Percentiles rank a stretch among this genome's conserved stretches.
phyloP scores from a whole-genome alignment of 2,113 vertebrate genomes.

The Manacus vitellinus region DNA sequence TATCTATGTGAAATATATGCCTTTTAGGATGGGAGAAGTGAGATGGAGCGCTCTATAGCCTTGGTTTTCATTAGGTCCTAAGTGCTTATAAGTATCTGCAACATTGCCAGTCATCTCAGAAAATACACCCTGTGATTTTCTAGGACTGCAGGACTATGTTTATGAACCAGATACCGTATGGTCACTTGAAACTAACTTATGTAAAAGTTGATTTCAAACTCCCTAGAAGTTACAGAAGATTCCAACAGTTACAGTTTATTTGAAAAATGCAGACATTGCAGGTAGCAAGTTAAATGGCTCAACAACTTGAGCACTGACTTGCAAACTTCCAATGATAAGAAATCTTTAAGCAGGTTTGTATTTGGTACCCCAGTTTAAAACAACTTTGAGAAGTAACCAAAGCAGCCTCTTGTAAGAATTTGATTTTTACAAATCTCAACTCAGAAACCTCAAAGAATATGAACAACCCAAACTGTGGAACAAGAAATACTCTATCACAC shows the following conservation, averaged over 20 bases:
- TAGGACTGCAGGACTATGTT: neutral
- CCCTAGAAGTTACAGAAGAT: neutral
- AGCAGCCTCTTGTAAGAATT: neutral
- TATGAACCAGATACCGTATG: neutral
- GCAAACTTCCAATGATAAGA: neutral
- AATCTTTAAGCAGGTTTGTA: neutral
- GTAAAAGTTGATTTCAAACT: neutral
- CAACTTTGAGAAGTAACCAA: neutral
- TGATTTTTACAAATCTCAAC: neutral
- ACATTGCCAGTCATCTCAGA: neutral
- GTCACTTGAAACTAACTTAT: neutral
- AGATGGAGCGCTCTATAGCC: neutral
- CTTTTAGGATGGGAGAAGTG: neutral
- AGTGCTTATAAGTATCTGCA: neutral
- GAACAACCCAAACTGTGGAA: neutral
- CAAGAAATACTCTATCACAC: neutral
- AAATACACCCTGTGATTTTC: neutral
- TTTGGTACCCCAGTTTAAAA: neutral
- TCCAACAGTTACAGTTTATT: neutral
- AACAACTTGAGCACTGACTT: neutral
- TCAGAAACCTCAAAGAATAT: neutral
- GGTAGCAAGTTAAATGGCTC: neutral
- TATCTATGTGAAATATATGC: neutral
- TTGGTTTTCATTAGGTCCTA: slow-evolving; percentile 1
- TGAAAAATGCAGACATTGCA: neutral